Base-by-base conservation (phyloP, 2,797 vertebrate genomes). In the Fistularia commersonii region DNA sequence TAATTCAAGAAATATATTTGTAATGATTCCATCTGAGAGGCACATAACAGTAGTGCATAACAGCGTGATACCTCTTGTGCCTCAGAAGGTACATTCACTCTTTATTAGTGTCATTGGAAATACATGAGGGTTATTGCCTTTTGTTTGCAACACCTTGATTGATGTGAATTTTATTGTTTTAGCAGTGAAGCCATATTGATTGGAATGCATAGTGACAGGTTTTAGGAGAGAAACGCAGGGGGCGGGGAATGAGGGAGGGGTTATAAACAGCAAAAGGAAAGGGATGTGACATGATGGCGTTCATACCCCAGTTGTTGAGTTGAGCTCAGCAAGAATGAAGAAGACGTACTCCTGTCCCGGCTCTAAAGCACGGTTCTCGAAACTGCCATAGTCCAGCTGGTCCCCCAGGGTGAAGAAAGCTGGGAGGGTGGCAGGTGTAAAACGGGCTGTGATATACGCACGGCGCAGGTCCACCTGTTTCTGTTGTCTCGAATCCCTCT, bases 261-360 rank as follows among this genome's bases (percentile, higher is more conserved):
- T 58, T 59, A 39, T 12, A 32, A 57, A 71, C 32, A 42, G 0
- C 1, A 41, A 43, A 6, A 36, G 36, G 32, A 57, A 54, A 59
- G 35, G 57, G 45, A 69, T 41, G 58, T 53, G 66, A 70, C 54
- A 45, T 3, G 32, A 15, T 7, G 11, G 43, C 32, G 50, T 54
- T 56, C 88, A 83, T 67, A 99, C 97, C 0, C 94, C 92, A 39
- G 95, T 95, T 0, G 90, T 92, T 10, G 91, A 92, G 81, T 95
- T 95, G 39, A 99, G 90, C 79, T 94, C 94, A 0, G 95, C 97
- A 59, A 99, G 88, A 79, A 99, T 92, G 54, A 99, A 99, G 82
- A 98, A 90, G 36, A 98, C 92, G 0, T 98, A 99, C 74, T 92
- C 93, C 86, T 97, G 94, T 37, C 95, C 95, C 0, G 94, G 79